Evolutionary conservation across 2,888 invertebrate genomes (phyloP).

Genomic region (Phortica okadai): DNA sequence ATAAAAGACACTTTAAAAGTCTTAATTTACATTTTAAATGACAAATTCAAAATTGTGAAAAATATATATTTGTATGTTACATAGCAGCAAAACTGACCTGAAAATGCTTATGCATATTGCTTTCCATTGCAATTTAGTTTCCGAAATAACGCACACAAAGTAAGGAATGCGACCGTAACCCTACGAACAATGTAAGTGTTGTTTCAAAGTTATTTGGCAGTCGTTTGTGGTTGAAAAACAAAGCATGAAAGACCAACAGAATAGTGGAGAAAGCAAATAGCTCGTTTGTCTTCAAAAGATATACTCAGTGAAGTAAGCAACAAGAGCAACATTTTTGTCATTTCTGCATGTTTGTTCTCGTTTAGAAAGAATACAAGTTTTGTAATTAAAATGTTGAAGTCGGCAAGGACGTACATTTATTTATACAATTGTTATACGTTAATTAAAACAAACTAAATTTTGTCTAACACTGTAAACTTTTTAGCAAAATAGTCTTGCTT

Average conservation of each 20-base stretch:
- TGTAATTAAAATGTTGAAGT: slow-evolving; percentile 50
- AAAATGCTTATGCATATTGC: background rate
- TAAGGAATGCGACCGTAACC: slow-evolving; percentile 25
- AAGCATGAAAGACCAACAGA: slow-evolving; percentile 31
- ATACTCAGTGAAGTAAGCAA: background rate
- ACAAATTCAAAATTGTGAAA: background rate
- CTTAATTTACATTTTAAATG: background rate
- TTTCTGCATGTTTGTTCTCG: slow-evolving; percentile 1
- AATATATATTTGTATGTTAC: background rate
- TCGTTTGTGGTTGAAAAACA: slow-evolving; percentile 51
- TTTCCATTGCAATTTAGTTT: slow-evolving; percentile 49
- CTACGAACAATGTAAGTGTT: slow-evolving; percentile 45
- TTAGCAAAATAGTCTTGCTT: background rate
- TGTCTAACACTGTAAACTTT: background rate
- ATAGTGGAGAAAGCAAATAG: slow-evolving; percentile 35
- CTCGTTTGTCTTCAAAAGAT: slow-evolving; percentile 28
- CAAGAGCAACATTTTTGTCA: background rate
- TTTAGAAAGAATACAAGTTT: slow-evolving; percentile 28
- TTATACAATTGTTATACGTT: background rate
- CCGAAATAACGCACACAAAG: background rate
- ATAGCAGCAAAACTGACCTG: background rate
- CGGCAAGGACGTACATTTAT: background rate
- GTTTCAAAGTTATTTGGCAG: slow-evolving; percentile 54
- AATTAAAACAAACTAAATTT: background rate
- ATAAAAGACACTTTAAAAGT: background rate